These are phyloP conservation scores for Aporrectodea caliginosa DNA, from an alignment of 1,140 invertebrate species.

Conservation along the genomic window DNA sequence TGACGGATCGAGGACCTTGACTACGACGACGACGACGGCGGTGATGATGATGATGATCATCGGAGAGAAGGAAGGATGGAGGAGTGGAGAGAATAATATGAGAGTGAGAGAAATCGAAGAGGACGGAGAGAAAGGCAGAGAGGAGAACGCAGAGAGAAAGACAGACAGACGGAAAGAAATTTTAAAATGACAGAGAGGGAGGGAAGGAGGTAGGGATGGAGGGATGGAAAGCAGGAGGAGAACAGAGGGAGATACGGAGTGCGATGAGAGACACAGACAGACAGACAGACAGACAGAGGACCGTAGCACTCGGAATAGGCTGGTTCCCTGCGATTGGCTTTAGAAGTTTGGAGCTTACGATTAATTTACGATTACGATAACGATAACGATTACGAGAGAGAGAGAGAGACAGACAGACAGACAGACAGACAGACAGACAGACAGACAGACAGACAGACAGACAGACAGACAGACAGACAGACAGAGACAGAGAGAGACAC, in stretches of 20 bases:
- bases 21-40: too few relatives aligned
- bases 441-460: not conserved
- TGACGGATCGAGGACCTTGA: too few relatives aligned
- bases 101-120: too few relatives aligned
- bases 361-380: too few relatives aligned
- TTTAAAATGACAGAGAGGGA: not conserved
- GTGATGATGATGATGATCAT: too few relatives aligned
- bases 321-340: too few relatives aligned
- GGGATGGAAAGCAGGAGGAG: not conserved
- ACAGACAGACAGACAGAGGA: conserved; percentile 22
- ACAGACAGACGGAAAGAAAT: not conserved
- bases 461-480: not conserved
- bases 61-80: too few relatives aligned
- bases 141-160: not conserved
- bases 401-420: not conserved
- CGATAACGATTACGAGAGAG: too few relatives aligned
- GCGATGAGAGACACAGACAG: conserved; percentile 1
- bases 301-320: too few relatives aligned
- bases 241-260: not conserved
- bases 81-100: too few relatives aligned
- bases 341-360: too few relatives aligned
- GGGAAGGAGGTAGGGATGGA: not conserved
- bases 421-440: conserved; percentile 1
- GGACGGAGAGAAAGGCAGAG: not conserved
- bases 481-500: not conserved